Evolutionary conservation across 2,113 vertebrate genomes (phyloP), one percentile per base, ranked within the genome.

Genomic region (Gymnorhina tibicen): DNA sequence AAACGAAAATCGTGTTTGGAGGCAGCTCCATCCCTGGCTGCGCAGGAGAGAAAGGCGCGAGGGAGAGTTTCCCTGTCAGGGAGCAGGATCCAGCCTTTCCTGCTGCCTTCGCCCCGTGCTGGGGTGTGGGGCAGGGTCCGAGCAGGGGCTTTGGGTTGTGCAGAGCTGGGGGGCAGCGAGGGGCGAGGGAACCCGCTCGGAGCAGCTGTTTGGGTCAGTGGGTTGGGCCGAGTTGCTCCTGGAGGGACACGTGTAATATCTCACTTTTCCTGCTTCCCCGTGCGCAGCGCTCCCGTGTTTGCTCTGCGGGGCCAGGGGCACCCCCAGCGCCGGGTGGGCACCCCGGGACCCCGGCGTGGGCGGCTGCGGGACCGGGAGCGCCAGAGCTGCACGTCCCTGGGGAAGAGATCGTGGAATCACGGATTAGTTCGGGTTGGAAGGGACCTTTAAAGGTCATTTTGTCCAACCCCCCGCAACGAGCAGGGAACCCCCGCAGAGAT

Each of bases 151-250:
- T 58, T 27, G 12, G 9, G 63, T 1, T 58, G 52, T 9, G n/a
- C 27, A 4, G 87, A 6, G 87, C 37, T 44, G 84, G 37, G 60
- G 37, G 10, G 12, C 58, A 32, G 75, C 10, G 3, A 41, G 41
- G 26, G 37, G 37, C 66, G 35, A 27, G 14, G 30, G 33, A 42
- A 8, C 11, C 22, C 1, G 0, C 30, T 35, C 19, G 16, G 76
- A 60, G 89, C 60, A 16, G 70, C 4, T 1, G 6, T 13, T 52
- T 3, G 72, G 18, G 22, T 27, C 42, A 1, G 16, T 4, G 3
- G 1, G 12, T 3, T 3, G 47, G 23, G 23, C 14, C 1, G 2
- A 0, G 60, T 1, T 24, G 63, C 59, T 39, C 23, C 1, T 0
- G 4, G 14, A 20, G 46, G 52, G 35, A 20, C 27, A 6, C 6